Evolutionary conservation across 2,797 vertebrate species (phyloP).

Genomic region (Acestrorhynchus altus): DNA sequence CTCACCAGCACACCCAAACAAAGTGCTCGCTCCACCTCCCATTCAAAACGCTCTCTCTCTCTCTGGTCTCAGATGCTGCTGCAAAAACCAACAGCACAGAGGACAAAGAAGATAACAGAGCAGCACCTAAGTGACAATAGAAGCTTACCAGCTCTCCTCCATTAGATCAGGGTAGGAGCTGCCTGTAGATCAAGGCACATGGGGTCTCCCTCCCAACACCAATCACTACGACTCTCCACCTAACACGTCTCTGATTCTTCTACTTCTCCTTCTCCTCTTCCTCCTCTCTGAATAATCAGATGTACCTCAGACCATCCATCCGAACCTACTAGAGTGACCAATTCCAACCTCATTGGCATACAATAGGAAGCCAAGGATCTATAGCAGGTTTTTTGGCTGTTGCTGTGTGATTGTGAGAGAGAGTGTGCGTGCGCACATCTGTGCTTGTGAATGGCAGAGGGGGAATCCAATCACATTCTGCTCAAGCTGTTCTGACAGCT

Average conservation of each 20-base stretch:
- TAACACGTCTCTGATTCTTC: conserved; percentile 51
- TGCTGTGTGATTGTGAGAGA: conserved; percentile 20
- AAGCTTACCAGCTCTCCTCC: conserved; percentile 78
- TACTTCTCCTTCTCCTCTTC: neutral
- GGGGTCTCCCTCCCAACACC: conserved; percentile 47
- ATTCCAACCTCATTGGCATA: neutral
- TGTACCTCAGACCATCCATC: neutral
- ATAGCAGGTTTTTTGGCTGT: conserved; percentile 27
- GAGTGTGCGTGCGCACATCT: conserved; percentile 20
- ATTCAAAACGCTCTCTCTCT: neutral
- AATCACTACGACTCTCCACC: conserved; percentile 44
- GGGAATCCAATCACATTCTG: conserved; percentile 54
- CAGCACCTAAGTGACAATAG: conserved; percentile 68
- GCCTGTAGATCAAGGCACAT: conserved; percentile 68
- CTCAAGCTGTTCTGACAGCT: conserved; percentile 52
- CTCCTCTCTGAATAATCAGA: conserved; percentile 37
- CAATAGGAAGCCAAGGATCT: neutral
- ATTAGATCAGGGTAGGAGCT: conserved; percentile 57
- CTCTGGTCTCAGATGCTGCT: conserved; percentile 9
- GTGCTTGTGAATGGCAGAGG: conserved; percentile 31
- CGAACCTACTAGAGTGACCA: neutral
- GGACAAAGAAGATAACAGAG: conserved; percentile 38
- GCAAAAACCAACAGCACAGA: neutral
- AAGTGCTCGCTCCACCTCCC: neutral
- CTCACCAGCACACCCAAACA: conserved; percentile 28